phyloP scores from a whole-genome alignment of 2,113 vertebrate genomes.

The Bettongia penicillata region DNA sequence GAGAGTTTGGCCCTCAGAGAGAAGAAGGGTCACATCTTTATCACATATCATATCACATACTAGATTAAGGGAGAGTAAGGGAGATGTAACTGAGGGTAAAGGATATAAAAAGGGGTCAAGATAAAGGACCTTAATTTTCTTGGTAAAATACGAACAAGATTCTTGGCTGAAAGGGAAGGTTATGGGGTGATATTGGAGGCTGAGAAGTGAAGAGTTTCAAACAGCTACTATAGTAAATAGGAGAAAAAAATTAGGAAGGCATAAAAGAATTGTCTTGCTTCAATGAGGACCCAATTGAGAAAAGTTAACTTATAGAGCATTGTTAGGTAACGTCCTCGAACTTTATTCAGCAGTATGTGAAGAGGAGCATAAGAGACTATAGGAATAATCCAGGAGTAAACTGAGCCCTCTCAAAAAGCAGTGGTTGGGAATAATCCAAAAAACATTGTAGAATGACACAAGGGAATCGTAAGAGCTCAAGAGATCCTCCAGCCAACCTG shows the following conservation, averaged over 20 bases:
- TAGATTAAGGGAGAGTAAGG: neutral
- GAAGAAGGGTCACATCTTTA: neutral
- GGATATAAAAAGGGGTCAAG: neutral
- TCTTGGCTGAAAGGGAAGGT: neutral
- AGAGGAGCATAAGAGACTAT: neutral
- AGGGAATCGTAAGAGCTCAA: neutral
- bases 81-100: too few relatives aligned
- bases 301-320: too few relatives aligned
- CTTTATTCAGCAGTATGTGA: too few relatives aligned
- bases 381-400: neutral
- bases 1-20: too few relatives aligned
- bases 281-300: neutral
- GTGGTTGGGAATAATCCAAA: neutral
- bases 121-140: neutral
- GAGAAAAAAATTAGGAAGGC: neutral
- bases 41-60: neutral
- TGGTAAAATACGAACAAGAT: neutral
- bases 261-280: neutral
- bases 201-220: neutral
- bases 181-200: neutral
- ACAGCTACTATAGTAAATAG: neutral
- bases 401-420: neutral
- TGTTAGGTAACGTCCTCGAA: too few relatives aligned
- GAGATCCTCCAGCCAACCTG: neutral
- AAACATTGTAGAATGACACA: neutral